These are phyloP conservation scores for Microcebus lehilahytsara DNA, from an alignment of 2,113 vertebrate species.

Conservation along the genomic window DNA sequence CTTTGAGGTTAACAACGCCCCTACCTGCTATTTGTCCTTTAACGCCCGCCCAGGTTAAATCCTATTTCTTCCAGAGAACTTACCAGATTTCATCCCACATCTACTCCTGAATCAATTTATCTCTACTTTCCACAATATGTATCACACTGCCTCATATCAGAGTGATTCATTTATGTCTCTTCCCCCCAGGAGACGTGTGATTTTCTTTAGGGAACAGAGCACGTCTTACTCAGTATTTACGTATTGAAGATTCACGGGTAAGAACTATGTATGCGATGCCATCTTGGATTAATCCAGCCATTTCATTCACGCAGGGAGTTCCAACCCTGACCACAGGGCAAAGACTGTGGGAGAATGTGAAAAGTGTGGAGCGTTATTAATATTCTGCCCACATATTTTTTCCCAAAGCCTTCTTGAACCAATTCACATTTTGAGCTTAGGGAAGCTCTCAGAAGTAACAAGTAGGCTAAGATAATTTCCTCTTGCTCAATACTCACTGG, in stretches of 20 bases:
- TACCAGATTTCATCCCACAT: slow-evolving; percentile 14
- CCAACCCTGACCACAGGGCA: background rate
- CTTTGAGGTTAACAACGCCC: background rate
- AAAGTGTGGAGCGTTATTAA: background rate
- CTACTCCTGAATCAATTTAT: background rate
- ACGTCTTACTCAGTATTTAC: background rate
- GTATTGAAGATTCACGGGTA: background rate
- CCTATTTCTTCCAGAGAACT: slow-evolving; percentile 21
- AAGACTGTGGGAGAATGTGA: background rate
- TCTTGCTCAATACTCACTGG: slow-evolving; percentile 58
- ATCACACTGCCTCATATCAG: background rate
- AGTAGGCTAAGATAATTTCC: slow-evolving; percentile 52
- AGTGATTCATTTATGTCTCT: slow-evolving; percentile 1
- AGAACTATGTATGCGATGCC: background rate
- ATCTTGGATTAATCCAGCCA: background rate
- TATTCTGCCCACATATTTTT: background rate
- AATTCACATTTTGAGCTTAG: slow-evolving; percentile 11
- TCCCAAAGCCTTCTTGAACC: background rate
- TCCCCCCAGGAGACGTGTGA: background rate
- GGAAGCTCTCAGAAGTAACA: slow-evolving; percentile 42
- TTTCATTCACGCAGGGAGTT: background rate
- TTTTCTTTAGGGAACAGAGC: background rate
- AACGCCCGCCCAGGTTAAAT: background rate
- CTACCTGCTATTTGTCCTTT: background rate
- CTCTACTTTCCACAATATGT: background rate